Base-by-base conservation (phyloP, 1,140 invertebrate species). In the Rhyzopertha dominica region DNA sequence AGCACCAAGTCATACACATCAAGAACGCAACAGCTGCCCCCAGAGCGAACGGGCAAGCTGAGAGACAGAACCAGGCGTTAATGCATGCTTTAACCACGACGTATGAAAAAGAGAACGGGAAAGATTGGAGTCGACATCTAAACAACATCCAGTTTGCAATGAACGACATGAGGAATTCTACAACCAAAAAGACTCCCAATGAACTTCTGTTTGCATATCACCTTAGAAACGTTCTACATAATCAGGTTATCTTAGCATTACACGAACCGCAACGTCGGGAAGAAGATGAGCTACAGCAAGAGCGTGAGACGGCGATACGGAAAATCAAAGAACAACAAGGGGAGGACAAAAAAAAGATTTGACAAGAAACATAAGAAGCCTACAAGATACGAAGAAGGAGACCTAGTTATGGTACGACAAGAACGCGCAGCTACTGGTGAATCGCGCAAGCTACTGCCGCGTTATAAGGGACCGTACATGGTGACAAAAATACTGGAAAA, bases 11-110 rank as follows among this genome's bases (percentile, higher is more conserved):
- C n/a, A 22, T 3, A 19, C 29, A 32, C 7, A 16, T 43, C 9
- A 10, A 20, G 17, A 43, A 32, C n/a, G 41, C 41, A 5, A 34
- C 23, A n/a, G 3, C 30, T 19, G 25, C 28, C 2, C 29, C 41
- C 1, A 43, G 41, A n/a, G n/a, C n/a, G n/a, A n/a, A n/a, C n/a
- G n/a, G n/a, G n/a, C n/a, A n/a, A n/a, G n/a, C n/a, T n/a, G 14
- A 31, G 5, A 3, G 35, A 43, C 26, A 31, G 41, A 4, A 29
- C 39, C 10, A 4, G 14, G 16, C 10, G 25, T 9, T 2, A n/a
- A n/a, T n/a, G n/a, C n/a, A n/a, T n/a, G n/a, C n/a, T n/a, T n/a
- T n/a, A n/a, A n/a, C n/a, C n/a, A n/a, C n/a, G n/a, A n/a, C n/a
- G n/a, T n/a, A n/a, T n/a, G n/a, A 41, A 9, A 12, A 41, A 5